Percentiles rank a stretch among this genome's conserved stretches.
phyloP scores from a whole-genome alignment of 2,113 vertebrate genomes.

The Girardinichthys multiradiatus region DNA sequence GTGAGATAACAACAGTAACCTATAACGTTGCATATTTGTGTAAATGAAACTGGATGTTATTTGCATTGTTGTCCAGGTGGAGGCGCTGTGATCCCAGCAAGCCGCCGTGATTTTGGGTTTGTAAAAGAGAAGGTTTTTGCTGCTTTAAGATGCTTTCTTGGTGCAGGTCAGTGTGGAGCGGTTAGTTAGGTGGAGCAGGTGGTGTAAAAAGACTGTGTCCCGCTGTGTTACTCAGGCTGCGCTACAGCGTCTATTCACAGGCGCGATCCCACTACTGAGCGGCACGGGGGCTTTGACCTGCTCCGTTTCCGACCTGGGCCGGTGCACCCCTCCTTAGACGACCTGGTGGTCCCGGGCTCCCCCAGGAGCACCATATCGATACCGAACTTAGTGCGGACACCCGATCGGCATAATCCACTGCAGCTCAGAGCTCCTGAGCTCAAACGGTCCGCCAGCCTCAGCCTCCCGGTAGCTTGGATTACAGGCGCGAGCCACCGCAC shows the following conservation, averaged over 20 bases:
- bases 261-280: conserved; percentile 67
- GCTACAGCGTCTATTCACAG: conserved; percentile 62
- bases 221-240: conserved; percentile 57
- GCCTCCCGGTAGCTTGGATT: conserved; percentile 63
- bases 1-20: no score
- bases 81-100: not conserved
- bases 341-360: conserved; percentile 61
- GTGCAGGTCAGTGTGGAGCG: not conserved
- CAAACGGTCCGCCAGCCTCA: conserved; percentile 60
- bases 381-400: conserved; percentile 61
- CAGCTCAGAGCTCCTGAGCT: conserved; percentile 63
- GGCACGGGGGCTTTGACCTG: conserved; percentile 69
- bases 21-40: no score
- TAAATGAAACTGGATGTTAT: not conserved
- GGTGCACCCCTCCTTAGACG: conserved; percentile 61
- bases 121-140: not conserved
- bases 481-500: conserved; percentile 60
- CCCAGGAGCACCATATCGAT: conserved; percentile 60
- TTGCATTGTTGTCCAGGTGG: not conserved
- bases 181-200: not conserved
- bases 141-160: not conserved
- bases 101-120: not conserved
- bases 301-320: conserved; percentile 67
- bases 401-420: conserved; percentile 59
- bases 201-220: conserved; percentile 39